These are phyloP conservation scores for Pogonocichla stellata DNA, from an alignment of 2,113 vertebrate genomes.

Conservation along the genomic window DNA sequence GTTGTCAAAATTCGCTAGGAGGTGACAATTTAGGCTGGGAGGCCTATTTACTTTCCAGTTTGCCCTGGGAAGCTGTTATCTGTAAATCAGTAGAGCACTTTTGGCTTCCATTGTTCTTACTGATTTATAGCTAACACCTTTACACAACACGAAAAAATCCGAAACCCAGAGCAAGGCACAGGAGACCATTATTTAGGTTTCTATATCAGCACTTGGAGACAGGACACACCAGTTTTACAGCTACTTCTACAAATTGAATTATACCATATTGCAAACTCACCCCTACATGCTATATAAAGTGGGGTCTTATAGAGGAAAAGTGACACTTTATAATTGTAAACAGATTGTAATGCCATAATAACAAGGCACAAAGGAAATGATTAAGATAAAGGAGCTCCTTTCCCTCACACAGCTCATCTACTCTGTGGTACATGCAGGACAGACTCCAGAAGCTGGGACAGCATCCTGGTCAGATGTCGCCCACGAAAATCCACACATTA, in stretches of 20 bases:
- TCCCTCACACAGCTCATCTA: neutral
- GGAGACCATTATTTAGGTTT: neutral
- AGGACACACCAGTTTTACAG: neutral
- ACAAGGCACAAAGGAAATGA: neutral
- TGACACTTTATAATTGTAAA: neutral
- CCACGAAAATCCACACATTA: neutral
- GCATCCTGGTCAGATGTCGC: neutral
- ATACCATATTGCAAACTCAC: neutral
- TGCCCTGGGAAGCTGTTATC: neutral
- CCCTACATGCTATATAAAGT: neutral
- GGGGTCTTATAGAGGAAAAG: neutral
- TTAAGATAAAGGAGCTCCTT: neutral
- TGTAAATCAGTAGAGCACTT: conserved; percentile 20
- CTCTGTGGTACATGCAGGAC: neutral
- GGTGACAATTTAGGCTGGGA: neutral
- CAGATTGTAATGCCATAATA: neutral
- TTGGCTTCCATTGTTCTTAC: neutral
- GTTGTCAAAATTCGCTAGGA: neutral
- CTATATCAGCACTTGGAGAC: neutral
- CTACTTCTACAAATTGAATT: neutral
- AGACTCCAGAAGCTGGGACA: neutral
- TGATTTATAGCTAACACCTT: conserved; percentile 30
- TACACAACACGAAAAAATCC: neutral
- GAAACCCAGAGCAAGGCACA: neutral
- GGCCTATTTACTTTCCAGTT: neutral